Conservation (phyloP, 2,888 invertebrate genomes). For the Gonocerus acuteangulatus region DNA sequence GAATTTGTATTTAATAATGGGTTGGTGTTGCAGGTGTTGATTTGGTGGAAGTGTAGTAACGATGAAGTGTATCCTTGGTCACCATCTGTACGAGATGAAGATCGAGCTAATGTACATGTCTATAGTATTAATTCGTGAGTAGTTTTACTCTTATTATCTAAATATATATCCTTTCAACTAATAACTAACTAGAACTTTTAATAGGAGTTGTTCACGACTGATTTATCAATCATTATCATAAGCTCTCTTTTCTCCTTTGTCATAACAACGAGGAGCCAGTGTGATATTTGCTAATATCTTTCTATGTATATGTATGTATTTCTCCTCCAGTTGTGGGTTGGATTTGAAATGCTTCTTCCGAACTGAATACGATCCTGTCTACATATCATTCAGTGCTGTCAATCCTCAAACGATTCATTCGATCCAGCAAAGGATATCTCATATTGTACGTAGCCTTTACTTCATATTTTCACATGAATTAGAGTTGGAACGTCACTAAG, state of each 20-base stretch:
- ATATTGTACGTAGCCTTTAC: constrained; percentile 36
- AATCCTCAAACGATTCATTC: constrained; percentile 64
- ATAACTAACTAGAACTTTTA: neutral
- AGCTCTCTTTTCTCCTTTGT: too few relatives aligned
- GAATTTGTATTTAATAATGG: too few relatives aligned
- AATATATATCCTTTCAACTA: neutral
- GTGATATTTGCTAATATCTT: too few relatives aligned
- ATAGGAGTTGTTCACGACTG: neutral
- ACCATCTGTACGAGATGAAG: constrained; percentile 72
- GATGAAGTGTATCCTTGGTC: constrained; percentile 92
- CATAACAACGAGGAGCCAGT: too few relatives aligned
- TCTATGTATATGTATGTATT: too few relatives aligned
- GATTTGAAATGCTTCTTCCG: constrained; percentile 71
- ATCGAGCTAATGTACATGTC: constrained; percentile 80
- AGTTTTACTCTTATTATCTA: neutral
- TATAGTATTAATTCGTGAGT: constrained; percentile 62
- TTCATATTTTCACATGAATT: too few relatives aligned
- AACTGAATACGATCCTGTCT: constrained; percentile 81
- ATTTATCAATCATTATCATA: neutral
- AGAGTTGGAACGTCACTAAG: too few relatives aligned
- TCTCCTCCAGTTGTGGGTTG: constrained; percentile 58
- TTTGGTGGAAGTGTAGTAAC: constrained; percentile 77
- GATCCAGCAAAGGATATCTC: constrained; percentile 71
- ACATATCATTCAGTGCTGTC: constrained; percentile 65
- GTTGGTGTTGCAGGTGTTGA: constrained; percentile 53